These are phyloP conservation scores for Scolopax rusticola DNA, from an alignment of 2,797 vertebrate genomes.

Conservation along the genomic window DNA sequence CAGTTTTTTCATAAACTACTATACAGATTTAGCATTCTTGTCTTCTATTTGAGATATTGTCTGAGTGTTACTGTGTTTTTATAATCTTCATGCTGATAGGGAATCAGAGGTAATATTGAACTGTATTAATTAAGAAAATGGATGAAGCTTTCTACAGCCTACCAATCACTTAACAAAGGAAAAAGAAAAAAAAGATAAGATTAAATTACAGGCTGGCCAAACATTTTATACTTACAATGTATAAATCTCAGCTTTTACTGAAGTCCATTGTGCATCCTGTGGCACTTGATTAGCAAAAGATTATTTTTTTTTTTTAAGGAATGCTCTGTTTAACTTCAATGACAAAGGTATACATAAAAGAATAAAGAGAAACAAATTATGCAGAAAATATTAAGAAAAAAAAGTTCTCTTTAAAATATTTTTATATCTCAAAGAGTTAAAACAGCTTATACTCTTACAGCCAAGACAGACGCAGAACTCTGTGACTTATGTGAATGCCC, in stretches of 20 bases:
- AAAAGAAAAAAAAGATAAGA: not conserved
- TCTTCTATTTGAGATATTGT: not conserved
- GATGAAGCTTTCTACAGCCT: conserved; percentile 18
- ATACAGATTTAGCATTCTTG: not conserved
- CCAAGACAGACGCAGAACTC: not conserved
- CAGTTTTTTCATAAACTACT: not conserved
- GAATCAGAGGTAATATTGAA: conserved; percentile 55
- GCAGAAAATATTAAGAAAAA: not conserved
- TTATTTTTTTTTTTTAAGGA: not conserved
- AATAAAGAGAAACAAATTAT: not conserved
- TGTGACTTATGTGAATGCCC: conserved; percentile 40
- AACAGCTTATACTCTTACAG: not conserved
- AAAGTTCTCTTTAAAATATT: not conserved
- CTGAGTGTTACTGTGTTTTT: not conserved
- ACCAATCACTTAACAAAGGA: conserved; percentile 60
- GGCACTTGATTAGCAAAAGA: not conserved
- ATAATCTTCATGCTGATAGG: not conserved
- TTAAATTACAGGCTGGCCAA: conserved; percentile 53
- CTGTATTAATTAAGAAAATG: conserved; percentile 71
- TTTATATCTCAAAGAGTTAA: conserved; percentile 21
- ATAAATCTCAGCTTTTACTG: conserved; percentile 32
- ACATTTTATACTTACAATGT: conserved; percentile 33
- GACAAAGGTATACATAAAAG: not conserved
- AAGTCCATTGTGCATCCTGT: conserved; percentile 27
- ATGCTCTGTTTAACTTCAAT: not conserved